Evolutionary conservation across 2,113 vertebrate genomes (phyloP).

Genomic region (Thomomys bottae): DNA sequence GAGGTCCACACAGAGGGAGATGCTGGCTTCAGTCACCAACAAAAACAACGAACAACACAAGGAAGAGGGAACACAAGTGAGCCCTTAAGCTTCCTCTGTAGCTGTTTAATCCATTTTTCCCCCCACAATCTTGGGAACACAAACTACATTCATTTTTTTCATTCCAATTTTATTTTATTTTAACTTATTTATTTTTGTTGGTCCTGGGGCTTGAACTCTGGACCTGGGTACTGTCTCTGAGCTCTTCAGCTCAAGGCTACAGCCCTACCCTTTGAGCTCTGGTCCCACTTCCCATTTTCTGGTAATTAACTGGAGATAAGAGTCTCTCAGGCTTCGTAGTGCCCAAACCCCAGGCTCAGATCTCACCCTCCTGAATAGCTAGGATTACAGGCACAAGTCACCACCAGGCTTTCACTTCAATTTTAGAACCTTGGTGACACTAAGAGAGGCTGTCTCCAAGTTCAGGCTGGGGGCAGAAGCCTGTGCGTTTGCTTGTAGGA

Average conservation of each 20-base stretch:
- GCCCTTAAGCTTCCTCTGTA: not conserved
- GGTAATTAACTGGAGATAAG: too few relatives aligned
- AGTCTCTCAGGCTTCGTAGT: too few relatives aligned
- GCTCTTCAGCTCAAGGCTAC: too few relatives aligned
- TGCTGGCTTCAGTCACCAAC: not conserved
- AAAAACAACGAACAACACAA: not conserved
- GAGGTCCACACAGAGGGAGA: not conserved
- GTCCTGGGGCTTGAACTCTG: too few relatives aligned
- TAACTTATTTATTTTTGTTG: too few relatives aligned
- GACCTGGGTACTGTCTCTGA: too few relatives aligned
- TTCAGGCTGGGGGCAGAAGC: not conserved
- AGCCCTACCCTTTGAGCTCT: too few relatives aligned
- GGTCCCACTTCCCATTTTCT: too few relatives aligned
- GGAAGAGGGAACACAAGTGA: not conserved
- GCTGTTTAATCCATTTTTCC: not conserved
- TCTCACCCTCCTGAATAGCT: too few relatives aligned
- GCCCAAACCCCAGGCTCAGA: too few relatives aligned
- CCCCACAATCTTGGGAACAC: not conserved
- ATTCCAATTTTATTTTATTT: constrained; percentile 5
- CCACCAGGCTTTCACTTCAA: too few relatives aligned
- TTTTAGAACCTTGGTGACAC: not conserved
- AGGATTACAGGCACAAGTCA: too few relatives aligned
- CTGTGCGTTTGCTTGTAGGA: not conserved
- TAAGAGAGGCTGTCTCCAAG: not conserved
- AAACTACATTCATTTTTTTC: not conserved